Evolutionary conservation across 1,140 invertebrate genomes (phyloP), one percentile per base, ranked within the genome.

Genomic region (Ips nitidus): DNA sequence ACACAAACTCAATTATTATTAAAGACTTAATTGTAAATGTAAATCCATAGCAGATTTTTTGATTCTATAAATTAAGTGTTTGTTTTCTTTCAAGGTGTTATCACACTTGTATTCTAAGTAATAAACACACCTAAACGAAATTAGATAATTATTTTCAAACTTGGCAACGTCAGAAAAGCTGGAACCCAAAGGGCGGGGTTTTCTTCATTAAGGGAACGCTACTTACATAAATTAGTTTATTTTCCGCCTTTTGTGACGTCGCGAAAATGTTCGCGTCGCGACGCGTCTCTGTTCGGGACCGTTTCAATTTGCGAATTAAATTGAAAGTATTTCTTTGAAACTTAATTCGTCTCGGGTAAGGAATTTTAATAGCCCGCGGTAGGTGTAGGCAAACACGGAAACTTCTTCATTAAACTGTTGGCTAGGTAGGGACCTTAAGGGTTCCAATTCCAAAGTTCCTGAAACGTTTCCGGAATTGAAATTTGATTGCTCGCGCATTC

Each of bases 171-270:
- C 47, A 22, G 45, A 66, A 8, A 38, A 37, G 38, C 39, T 45
- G 47, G 38, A 53, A 64, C 61, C 5, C n/a, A 43, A 57, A 36
- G 40, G 58, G 66, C 47, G 58, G 58, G 36, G 50, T 40, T 62
- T 41, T 41, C 40, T 69, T 69, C 66, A 69, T 69, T 69, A 69
- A 52, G 58, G 65, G 58, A 61, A 62, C 61, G 60, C 68, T 70
- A 70, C 68, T 70, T 70, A 70, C 61, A 70, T 70, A 70, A 70
- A 70, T 70, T 70, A 70, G 68, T 70, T 70, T 70, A 70, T 70
- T 70, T 70, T 70, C 60, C 68, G 68, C 53, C 68, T 64, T 63
- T 70, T 70, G 60, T 70, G 8, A 56, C n/a, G 60, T 57, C 42
- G 60, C 60, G 66, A 61, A 62, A 69, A 64, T 45, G 68, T 55